Conservation (phyloP, 2,113 vertebrate genomes). For the Calyptommatus sinebrachiatus region DNA sequence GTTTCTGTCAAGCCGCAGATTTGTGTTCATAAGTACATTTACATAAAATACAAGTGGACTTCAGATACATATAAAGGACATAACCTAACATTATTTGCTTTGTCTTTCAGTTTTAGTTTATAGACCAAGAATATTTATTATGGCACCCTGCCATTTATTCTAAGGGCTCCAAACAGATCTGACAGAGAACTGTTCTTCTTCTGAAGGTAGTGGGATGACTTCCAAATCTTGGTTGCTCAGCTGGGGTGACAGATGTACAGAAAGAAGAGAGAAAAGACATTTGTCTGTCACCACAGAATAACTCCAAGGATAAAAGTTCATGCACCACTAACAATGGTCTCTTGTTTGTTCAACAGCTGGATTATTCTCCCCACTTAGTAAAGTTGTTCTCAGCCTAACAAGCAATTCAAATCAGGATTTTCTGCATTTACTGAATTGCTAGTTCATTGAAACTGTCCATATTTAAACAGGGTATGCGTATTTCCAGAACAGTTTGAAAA, state of each 20-base stretch:
- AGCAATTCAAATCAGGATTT: conserved; percentile 33
- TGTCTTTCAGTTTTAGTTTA: not conserved
- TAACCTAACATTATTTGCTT: not conserved
- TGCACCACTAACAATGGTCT: conserved; percentile 1
- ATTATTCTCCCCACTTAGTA: conserved; percentile 13
- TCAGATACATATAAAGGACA: not conserved
- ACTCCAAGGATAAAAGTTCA: conserved; percentile 33
- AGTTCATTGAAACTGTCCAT: conserved; percentile 22
- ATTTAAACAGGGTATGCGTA: not conserved
- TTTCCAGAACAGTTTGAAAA: not conserved
- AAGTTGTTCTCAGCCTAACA: conserved; percentile 25
- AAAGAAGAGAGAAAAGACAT: conserved; percentile 18
- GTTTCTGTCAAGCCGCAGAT: not conserved
- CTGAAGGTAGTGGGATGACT: conserved; percentile 5
- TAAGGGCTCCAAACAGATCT: conserved; percentile 2
- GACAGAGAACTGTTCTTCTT: not conserved
- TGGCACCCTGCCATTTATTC: not conserved
- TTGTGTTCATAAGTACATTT: conserved; percentile 1
- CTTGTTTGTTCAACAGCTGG: conserved; percentile 42
- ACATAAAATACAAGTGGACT: not conserved
- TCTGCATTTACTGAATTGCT: conserved; percentile 23
- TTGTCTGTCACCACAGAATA: conserved; percentile 21
- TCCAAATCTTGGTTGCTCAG: conserved; percentile 1
- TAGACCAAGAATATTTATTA: not conserved
- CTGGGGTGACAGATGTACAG: conserved; percentile 21